A percentile compares a stretch with the other conserved stretches of the same genome.
These are phyloP conservation scores for Psix sp. DNA, from an alignment of 1,140 invertebrate species.

Conservation along the genomic window DNA sequence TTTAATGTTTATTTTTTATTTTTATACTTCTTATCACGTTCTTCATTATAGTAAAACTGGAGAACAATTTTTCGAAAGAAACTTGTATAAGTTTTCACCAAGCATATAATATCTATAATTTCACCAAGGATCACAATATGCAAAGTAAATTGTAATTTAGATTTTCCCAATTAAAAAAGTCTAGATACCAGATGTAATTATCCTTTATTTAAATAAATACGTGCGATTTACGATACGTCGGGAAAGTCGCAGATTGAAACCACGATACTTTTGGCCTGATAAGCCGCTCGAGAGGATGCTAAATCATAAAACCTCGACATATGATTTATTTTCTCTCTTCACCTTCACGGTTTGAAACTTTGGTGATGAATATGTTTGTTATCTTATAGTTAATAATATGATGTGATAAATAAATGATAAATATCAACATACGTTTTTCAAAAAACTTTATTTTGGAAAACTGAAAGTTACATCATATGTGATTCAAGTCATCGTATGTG, in stretches of 20 bases:
- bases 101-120: too few species aligned
- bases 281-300: conserved; percentile 34
- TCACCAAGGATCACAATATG: too few species aligned
- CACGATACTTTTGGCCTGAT: conserved; percentile 41
- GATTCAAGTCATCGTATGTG: too few species aligned
- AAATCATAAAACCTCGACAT: conserved; percentile 42
- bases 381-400: conserved; percentile 30
- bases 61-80: too few species aligned
- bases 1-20: too few species aligned
- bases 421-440: too few species aligned
- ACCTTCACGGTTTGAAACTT: conserved; percentile 13
- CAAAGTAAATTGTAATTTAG: conserved; percentile 47
- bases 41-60: too few species aligned
- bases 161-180: conserved; percentile 44
- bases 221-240: conserved; percentile 56
- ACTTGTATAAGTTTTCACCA: too few species aligned
- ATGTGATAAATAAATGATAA: too few species aligned
- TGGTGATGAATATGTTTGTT: conserved; percentile 40
- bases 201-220: conserved; percentile 58
- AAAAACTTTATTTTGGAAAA: too few species aligned
- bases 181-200: conserved; percentile 55
- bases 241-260: conserved; percentile 46
- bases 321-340: conserved; percentile 29
- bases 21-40: too few species aligned
- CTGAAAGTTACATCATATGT: too few species aligned